Conservation (phyloP, 2,888 invertebrate genomes). For the Drosophila atripex region DNA sequence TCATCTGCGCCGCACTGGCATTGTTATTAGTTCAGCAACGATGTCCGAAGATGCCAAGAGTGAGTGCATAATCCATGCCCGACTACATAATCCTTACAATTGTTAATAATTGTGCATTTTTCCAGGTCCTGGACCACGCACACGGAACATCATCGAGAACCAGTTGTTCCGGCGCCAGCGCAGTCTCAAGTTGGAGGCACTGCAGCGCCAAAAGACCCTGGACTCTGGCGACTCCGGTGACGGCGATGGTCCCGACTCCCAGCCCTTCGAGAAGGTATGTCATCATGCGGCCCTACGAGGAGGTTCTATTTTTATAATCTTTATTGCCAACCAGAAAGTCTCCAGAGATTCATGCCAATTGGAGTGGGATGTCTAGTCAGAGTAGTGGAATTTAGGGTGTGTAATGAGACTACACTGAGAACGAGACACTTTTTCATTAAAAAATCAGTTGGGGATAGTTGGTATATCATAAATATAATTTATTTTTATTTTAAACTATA, state of each 20-base stretch:
- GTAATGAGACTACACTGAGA: neutral
- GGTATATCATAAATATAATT: too few species aligned
- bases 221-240: conserved; percentile 50
- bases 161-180: conserved; percentile 81
- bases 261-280: conserved; percentile 69
- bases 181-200: conserved; percentile 73
- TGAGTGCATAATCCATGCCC: conserved; percentile 44
- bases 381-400: neutral
- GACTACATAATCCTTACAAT: neutral
- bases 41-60: conserved; percentile 74
- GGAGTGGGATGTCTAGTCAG: neutral
- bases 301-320: neutral
- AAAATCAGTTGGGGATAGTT: too few species aligned
- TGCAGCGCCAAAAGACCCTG: conserved; percentile 66
- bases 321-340: neutral
- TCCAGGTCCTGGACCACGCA: conserved; percentile 66
- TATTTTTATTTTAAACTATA: too few species aligned
- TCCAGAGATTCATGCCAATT: neutral
- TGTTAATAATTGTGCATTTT: neutral
- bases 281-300: neutral
- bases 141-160: conserved; percentile 81
- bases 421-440: too few species aligned
- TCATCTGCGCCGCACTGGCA: conserved; percentile 46
- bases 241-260: conserved; percentile 30
- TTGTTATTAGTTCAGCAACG: conserved; percentile 58